Evolutionary conservation across 2,113 vertebrate species (phyloP).

Genomic region (Phyllopteryx taeniolatus): DNA sequence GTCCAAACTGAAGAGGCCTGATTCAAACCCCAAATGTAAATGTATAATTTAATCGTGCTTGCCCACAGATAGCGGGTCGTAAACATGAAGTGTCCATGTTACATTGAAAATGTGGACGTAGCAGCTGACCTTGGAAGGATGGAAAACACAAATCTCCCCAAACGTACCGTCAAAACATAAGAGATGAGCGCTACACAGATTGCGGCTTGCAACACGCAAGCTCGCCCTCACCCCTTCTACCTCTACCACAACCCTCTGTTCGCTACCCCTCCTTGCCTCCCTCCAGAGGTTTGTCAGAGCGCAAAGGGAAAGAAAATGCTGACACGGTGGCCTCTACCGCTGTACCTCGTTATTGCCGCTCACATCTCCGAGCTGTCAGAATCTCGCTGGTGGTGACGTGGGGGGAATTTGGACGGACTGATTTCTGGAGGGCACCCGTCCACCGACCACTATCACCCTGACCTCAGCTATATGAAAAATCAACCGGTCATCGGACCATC

Average conservation of each 20-base stretch:
- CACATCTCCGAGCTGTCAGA: conserved; percentile 83
- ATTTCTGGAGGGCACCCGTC: conserved; percentile 45
- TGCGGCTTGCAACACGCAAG: conserved; percentile 77
- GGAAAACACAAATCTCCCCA: not conserved
- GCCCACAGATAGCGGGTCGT: not conserved
- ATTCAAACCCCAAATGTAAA: no score
- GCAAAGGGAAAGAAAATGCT: conserved; percentile 77
- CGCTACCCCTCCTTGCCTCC: conserved; percentile 20
- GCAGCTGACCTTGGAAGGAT: conserved; percentile 2
- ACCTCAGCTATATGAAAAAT: conserved; percentile 46
- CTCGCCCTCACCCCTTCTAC: conserved; percentile 57
- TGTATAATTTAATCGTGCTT: no score
- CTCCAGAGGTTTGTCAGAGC: conserved; percentile 75
- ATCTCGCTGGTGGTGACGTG: conserved; percentile 79
- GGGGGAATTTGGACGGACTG: conserved; percentile 72
- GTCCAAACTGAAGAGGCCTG: no score
- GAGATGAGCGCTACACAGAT: conserved; percentile 18
- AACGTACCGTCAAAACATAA: conserved; percentile 26
- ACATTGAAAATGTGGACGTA: not conserved
- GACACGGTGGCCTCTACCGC: conserved; percentile 70
- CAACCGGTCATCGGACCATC: conserved; percentile 53
- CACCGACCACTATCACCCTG: conserved; percentile 9
- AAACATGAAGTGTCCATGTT: not conserved
- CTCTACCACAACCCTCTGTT: not conserved
- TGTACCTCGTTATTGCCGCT: conserved; percentile 81